A percentile compares a stretch with the other conserved stretches of the same genome.
phyloP scores from a whole-genome alignment of 2,113 vertebrate species.

The Nannobrachium achirus region DNA sequence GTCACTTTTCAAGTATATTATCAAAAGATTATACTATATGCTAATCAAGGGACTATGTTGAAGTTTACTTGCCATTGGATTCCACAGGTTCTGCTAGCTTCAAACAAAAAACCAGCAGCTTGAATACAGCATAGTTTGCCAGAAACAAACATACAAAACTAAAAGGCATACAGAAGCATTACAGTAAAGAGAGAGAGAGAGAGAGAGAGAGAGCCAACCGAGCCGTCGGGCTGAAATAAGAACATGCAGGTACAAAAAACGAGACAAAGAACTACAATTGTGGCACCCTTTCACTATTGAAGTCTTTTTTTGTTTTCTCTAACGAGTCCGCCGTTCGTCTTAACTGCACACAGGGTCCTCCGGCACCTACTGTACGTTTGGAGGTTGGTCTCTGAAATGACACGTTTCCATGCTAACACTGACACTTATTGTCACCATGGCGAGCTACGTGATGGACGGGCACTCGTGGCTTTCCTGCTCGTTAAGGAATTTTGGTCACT shows the following conservation, averaged over 20 bases:
- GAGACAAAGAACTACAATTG: constrained; percentile 53
- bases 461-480: constrained; percentile 52
- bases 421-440: constrained; percentile 47
- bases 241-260: constrained; percentile 73
- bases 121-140: constrained; percentile 42
- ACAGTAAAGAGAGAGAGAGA: constrained; percentile 23
- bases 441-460: constrained; percentile 22
- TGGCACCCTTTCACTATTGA: constrained; percentile 76
- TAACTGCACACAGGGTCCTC: constrained; percentile 10
- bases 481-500: constrained; percentile 34
- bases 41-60: constrained; percentile 38
- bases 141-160: constrained; percentile 27
- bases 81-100: not conserved
- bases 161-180: constrained; percentile 62
- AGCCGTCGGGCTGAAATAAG: constrained; percentile 49
- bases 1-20: constrained; percentile 65
- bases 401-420: constrained; percentile 63
- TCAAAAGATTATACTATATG: constrained; percentile 37
- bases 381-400: constrained; percentile 13
- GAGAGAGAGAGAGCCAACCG: constrained; percentile 13
- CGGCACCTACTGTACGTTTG: constrained; percentile 12
- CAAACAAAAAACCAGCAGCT: constrained; percentile 45
- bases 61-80: constrained; percentile 33
- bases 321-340: constrained; percentile 29
- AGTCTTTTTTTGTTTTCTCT: constrained; percentile 27